Evolutionary conservation across 2,797 vertebrate genomes (phyloP).

Genomic region (Sardinella longiceps): DNA sequence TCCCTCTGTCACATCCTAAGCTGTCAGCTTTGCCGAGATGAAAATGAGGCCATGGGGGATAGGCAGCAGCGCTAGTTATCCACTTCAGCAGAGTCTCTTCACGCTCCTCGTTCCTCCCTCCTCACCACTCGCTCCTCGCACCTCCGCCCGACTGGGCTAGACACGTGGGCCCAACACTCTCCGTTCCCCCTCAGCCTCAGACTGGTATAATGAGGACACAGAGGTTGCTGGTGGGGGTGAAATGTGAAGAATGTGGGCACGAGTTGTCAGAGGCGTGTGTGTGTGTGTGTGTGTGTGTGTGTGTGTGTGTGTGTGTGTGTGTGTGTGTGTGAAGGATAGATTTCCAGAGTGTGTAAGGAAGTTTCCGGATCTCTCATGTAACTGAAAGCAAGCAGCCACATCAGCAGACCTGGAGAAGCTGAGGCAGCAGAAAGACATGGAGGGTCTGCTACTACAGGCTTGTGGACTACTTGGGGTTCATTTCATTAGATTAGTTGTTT

Average conservation of each 20-base stretch:
- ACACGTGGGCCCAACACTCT: background rate
- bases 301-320: background rate
- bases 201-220: background rate
- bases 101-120: background rate
- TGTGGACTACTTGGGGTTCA: background rate
- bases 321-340: background rate
- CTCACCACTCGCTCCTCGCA: background rate
- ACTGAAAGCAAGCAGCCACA: background rate
- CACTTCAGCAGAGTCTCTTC: background rate
- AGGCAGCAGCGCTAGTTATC: background rate
- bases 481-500: background rate
- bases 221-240: background rate
- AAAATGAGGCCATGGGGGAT: constrained; percentile 16
- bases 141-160: background rate
- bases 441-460: background rate
- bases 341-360: background rate
- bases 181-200: background rate
- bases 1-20: background rate
- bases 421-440: background rate
- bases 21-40: constrained; percentile 1
- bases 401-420: background rate
- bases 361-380: background rate
- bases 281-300: too few species aligned
- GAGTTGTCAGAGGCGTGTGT: background rate
- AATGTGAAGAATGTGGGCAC: background rate